Evolutionary conservation across 2,888 invertebrate genomes (phyloP).

Genomic region (Mythimna lalbum): DNA sequence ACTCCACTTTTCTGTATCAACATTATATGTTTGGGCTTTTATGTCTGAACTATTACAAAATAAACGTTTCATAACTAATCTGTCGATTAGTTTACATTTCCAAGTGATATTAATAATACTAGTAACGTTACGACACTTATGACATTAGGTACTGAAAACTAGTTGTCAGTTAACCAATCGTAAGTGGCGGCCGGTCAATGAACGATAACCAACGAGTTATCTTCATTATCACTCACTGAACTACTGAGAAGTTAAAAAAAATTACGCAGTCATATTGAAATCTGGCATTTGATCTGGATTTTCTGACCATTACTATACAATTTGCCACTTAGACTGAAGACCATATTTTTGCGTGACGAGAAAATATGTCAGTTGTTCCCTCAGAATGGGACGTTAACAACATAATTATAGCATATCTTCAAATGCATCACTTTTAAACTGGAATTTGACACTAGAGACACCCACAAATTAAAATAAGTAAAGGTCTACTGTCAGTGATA

Average conservation of each 20-base stretch:
- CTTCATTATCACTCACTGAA: constrained; percentile 61
- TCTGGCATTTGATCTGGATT: constrained; percentile 12
- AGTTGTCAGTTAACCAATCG: constrained; percentile 58
- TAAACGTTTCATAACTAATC: constrained; percentile 52
- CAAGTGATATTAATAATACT: constrained; percentile 32
- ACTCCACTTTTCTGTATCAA: constrained; percentile 30
- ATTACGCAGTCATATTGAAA: constrained; percentile 45
- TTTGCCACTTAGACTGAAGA: constrained; percentile 12
- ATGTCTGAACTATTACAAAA: constrained; percentile 47
- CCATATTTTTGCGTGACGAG: constrained; percentile 30
- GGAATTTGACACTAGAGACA: constrained; percentile 32
- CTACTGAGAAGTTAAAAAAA: constrained; percentile 44
- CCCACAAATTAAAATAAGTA: constrained; percentile 47
- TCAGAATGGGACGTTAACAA: constrained; percentile 35
- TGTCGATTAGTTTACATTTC: constrained; percentile 32
- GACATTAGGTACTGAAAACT: constrained; percentile 42
- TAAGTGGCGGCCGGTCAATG: constrained; percentile 67
- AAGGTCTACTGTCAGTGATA: constrained; percentile 7
- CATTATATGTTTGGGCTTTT: constrained; percentile 44
- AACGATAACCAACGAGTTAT: constrained; percentile 72
- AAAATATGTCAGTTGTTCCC: constrained; percentile 28
- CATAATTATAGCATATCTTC: constrained; percentile 35
- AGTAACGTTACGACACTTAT: constrained; percentile 45
- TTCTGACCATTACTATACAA: constrained; percentile 15
- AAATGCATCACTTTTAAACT: constrained; percentile 31